Evolutionary conservation across 2,797 vertebrate species (phyloP).

Genomic region (Sciurus carolinensis): DNA sequence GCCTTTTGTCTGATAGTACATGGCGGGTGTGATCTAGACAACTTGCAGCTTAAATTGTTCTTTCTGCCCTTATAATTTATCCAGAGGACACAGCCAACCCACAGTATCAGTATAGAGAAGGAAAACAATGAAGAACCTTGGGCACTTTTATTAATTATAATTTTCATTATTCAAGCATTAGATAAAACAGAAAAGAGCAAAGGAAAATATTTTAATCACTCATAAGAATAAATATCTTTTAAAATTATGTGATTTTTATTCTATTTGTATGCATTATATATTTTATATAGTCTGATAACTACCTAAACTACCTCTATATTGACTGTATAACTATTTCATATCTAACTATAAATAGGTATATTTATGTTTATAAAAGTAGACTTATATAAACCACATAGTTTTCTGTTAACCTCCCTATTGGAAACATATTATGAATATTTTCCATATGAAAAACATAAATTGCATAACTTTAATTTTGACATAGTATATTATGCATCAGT

Average conservation of each 20-base stretch:
- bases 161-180: background rate
- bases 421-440: background rate
- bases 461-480: background rate
- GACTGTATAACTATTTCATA: background rate
- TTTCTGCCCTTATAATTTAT: background rate
- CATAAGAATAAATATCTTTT: background rate
- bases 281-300: background rate
- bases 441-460: background rate
- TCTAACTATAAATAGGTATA: background rate
- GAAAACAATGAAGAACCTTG: background rate
- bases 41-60: background rate
- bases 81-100: background rate
- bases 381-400: background rate
- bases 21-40: background rate
- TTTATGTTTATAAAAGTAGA: background rate
- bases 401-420: background rate
- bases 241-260: background rate
- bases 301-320: background rate
- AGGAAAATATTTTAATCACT: conserved; percentile 8
- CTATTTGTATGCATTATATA: conserved; percentile 2
- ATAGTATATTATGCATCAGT: background rate
- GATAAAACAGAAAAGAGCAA: background rate
- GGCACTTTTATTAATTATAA: background rate
- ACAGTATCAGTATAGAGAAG: background rate
- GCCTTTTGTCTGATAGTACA: background rate